Percentiles rank a stretch among this genome's conserved stretches.
phyloP scores from a whole-genome alignment of 2,113 vertebrate genomes.

The Butorides virescens region DNA sequence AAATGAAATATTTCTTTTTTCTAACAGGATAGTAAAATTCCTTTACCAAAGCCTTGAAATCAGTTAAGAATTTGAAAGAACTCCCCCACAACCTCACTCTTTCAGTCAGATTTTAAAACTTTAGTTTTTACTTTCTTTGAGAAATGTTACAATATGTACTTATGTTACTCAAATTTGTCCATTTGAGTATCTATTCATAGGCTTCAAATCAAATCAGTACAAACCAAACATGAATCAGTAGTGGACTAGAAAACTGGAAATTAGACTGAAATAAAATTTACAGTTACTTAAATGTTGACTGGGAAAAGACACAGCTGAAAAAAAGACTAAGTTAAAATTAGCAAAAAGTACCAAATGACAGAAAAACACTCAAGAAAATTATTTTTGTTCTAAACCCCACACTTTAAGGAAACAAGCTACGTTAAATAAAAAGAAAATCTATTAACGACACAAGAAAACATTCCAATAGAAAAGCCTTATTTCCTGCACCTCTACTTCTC shows the following conservation, averaged over 20 bases:
- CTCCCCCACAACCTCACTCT: background rate
- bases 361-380: background rate
- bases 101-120: background rate
- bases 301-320: background rate
- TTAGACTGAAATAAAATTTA: background rate
- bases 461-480: background rate
- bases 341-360: background rate
- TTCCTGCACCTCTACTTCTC: background rate
- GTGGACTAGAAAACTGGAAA: background rate
- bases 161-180: background rate
- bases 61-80: background rate
- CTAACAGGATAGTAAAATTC: background rate
- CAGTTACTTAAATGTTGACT: background rate
- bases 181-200: background rate
- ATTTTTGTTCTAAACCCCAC: background rate
- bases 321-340: background rate
- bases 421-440: background rate
- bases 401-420: background rate
- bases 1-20: background rate
- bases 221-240: background rate
- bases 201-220: background rate
- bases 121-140: background rate
- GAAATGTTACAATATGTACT: background rate
- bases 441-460: background rate
- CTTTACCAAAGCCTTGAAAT: background rate